Conservation (phyloP, 2,113 vertebrate species). For the Rallus limicola region DNA sequence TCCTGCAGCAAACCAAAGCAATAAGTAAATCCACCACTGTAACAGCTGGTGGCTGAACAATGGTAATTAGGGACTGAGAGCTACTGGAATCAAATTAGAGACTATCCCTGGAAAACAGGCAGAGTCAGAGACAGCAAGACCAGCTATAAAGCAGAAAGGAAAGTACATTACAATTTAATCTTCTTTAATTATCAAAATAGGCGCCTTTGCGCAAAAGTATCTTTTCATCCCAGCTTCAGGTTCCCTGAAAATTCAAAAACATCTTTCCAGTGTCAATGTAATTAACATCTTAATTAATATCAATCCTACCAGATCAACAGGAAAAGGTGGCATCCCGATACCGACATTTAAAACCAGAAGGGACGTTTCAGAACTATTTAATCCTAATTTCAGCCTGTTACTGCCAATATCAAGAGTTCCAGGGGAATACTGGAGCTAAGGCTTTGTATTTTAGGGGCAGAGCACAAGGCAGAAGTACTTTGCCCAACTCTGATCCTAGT, state of each 20-base stretch:
- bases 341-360: neutral
- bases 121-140: neutral
- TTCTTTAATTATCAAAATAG: neutral
- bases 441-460: neutral
- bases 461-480: neutral
- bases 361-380: neutral
- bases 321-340: neutral
- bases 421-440: neutral
- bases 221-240: neutral
- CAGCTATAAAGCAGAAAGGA: neutral
- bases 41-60: constrained; percentile 15
- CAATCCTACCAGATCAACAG: neutral
- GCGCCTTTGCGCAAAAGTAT: neutral
- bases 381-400: neutral
- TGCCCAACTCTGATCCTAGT: neutral
- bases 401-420: neutral
- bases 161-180: neutral
- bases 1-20: constrained; percentile 8
- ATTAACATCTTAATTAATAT: neutral
- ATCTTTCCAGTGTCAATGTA: neutral
- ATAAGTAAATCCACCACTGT: neutral
- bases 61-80: neutral
- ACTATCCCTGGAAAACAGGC: neutral
- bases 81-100: constrained; percentile 17
- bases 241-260: neutral